Percentiles rank a stretch among this genome's conserved stretches.
Evolutionary conservation across 2,797 vertebrate species (phyloP).

Genomic region (Leptodactylus fallax): DNA sequence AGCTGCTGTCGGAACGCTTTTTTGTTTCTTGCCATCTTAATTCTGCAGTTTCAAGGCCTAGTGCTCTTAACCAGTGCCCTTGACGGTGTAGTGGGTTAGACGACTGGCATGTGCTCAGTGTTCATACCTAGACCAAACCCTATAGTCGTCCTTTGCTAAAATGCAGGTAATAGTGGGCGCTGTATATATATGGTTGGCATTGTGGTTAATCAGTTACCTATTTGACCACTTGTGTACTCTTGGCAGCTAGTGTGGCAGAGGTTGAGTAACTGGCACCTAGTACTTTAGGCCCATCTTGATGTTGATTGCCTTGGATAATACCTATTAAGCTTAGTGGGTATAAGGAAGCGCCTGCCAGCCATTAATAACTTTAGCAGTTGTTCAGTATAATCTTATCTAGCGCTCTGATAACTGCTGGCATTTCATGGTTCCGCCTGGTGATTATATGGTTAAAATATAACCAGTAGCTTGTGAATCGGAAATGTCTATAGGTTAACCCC

Average conservation of each 20-base stretch:
- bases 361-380: not conserved
- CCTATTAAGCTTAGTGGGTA: not conserved
- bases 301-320: not conserved
- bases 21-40: too few species aligned
- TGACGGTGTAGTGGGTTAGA: too few species aligned
- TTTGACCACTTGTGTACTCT: not conserved
- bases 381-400: not conserved
- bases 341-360: not conserved
- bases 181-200: too few species aligned
- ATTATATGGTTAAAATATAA: constrained; percentile 16
- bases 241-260: not conserved
- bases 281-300: not conserved
- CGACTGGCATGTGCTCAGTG: too few species aligned
- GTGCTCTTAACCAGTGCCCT: too few species aligned
- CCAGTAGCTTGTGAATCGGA: not conserved
- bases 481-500: not conserved
- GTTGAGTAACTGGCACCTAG: not conserved
- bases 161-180: too few species aligned
- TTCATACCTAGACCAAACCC: too few species aligned
- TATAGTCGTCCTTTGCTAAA: too few species aligned
- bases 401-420: not conserved
- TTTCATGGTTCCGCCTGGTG: not conserved
- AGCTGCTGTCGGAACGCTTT: too few species aligned
- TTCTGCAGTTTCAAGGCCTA: too few species aligned
- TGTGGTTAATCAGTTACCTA: constrained; percentile 5